Percentiles rank a stretch among this genome's conserved stretches.
phyloP scores from a whole-genome alignment of 2,113 vertebrate genomes.

The Madoqua kirkii region DNA sequence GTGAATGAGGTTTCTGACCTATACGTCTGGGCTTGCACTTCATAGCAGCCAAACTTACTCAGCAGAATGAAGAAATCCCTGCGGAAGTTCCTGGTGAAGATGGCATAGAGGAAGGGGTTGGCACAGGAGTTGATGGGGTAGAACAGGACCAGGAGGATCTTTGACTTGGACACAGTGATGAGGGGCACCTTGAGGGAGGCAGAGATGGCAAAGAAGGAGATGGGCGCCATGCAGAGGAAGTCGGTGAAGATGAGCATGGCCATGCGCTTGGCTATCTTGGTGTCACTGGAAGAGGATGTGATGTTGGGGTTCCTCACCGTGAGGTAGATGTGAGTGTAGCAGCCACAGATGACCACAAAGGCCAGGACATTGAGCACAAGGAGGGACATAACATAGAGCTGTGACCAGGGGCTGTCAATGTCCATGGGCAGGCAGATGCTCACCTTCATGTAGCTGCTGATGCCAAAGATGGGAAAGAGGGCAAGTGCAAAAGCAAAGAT shows the following conservation, averaged over 20 bases:
- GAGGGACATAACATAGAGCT: constrained; percentile 89
- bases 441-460: constrained; percentile 97
- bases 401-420: constrained; percentile 86
- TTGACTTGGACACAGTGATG: constrained; percentile 94
- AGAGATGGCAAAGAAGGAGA: constrained; percentile 97
- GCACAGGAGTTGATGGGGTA: constrained; percentile 98
- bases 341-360: constrained; percentile 90
- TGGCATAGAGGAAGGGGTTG: constrained; percentile 97
- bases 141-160: constrained; percentile 95
- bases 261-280: constrained; percentile 94
- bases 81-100: constrained; percentile 96
- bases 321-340: constrained; percentile 94
- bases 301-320: constrained; percentile 90
- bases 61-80: constrained; percentile 93
- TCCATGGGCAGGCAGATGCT: constrained; percentile 99
- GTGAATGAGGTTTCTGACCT: constrained; percentile 90
- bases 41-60: constrained; percentile 92
- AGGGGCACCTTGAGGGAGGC: constrained; percentile 94
- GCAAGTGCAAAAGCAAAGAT: constrained; percentile 87
- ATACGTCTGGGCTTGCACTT: constrained; percentile 91
- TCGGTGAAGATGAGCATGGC: constrained; percentile 96
- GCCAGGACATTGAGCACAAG: constrained; percentile 92
- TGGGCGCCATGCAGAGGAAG: constrained; percentile 97
- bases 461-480: constrained; percentile 88
- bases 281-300: constrained; percentile 86